Evolutionary conservation across 2,113 vertebrate species (phyloP).

Genomic region (Collichthys lucidus): DNA sequence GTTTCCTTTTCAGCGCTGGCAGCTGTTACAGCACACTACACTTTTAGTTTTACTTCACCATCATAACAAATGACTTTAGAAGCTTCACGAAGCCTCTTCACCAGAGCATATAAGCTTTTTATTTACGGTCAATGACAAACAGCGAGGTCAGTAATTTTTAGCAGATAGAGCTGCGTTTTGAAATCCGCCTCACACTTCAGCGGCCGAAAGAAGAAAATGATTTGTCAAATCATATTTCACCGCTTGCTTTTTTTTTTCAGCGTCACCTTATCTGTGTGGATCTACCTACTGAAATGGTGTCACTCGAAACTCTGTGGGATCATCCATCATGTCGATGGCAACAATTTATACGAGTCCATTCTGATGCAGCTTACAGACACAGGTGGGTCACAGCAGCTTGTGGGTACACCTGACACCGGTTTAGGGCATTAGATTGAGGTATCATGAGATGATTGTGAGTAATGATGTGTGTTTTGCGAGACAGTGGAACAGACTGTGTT

Average conservation of each 20-base stretch:
- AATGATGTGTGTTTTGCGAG: constrained; percentile 63
- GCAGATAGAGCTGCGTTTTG: constrained; percentile 38
- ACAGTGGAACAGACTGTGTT: constrained; percentile 38
- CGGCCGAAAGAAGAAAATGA: constrained; percentile 24
- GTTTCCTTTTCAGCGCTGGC: constrained; percentile 45
- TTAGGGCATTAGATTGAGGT: constrained; percentile 28
- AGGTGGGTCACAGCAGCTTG: constrained; percentile 83
- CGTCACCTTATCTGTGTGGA: constrained; percentile 91
- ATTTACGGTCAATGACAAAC: constrained; percentile 57
- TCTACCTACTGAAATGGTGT: constrained; percentile 91
- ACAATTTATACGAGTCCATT: constrained; percentile 85
- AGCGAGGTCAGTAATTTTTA: constrained; percentile 58
- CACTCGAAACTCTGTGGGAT: constrained; percentile 86
- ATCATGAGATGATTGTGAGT: constrained; percentile 39
- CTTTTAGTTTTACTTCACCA: constrained; percentile 63
- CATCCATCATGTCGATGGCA: constrained; percentile 88
- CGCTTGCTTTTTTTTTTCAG: constrained; percentile 76
- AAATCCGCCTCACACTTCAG: constrained; percentile 38
- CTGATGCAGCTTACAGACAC: constrained; percentile 89
- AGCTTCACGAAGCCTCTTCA: constrained; percentile 59
- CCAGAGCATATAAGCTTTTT: constrained; percentile 64
- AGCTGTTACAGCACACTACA: constrained; percentile 29
- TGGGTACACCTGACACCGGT: constrained; percentile 36
- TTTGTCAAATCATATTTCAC: constrained; percentile 45
- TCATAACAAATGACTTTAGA: constrained; percentile 54